phyloP scores from a whole-genome alignment of 2,888 invertebrate species.

The Mesorhabditis sp. region DNA sequence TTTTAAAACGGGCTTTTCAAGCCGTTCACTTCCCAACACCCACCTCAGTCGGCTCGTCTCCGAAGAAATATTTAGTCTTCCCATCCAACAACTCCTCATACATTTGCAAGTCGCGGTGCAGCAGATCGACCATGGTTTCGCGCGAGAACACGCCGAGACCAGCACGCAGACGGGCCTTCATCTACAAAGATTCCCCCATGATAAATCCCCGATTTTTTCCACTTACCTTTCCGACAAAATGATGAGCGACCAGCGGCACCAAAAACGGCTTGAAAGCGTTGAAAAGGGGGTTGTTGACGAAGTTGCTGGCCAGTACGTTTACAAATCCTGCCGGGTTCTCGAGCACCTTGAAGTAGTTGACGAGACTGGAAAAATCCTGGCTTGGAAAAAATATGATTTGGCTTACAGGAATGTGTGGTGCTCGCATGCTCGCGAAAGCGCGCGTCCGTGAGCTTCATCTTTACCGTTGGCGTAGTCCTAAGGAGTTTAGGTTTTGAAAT shows the following conservation, averaged over 20 bases:
- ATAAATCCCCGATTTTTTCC: background rate
- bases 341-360: conserved; percentile 1
- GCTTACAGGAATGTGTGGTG: background rate
- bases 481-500: background rate
- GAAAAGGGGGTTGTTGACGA: background rate
- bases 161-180: background rate
- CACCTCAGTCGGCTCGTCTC: conserved; percentile 1
- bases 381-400: background rate
- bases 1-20: too few species aligned
- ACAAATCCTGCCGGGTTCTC: conserved; percentile 3
- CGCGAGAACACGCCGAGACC: background rate
- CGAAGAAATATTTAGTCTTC: background rate
- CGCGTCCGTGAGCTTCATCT: background rate
- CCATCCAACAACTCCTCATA: background rate
- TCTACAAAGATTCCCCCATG: too few species aligned
- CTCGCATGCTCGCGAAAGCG: background rate
- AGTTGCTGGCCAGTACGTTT: background rate
- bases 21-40: background rate
- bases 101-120: background rate
- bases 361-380: background rate
- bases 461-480: background rate
- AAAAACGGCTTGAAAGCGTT: conserved; percentile 1
- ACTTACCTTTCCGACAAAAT: background rate
- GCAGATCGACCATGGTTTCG: background rate
- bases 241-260: background rate